These are phyloP conservation scores for Lucinisca nassula DNA, from an alignment of 2,888 invertebrate species.

Conservation along the genomic window DNA sequence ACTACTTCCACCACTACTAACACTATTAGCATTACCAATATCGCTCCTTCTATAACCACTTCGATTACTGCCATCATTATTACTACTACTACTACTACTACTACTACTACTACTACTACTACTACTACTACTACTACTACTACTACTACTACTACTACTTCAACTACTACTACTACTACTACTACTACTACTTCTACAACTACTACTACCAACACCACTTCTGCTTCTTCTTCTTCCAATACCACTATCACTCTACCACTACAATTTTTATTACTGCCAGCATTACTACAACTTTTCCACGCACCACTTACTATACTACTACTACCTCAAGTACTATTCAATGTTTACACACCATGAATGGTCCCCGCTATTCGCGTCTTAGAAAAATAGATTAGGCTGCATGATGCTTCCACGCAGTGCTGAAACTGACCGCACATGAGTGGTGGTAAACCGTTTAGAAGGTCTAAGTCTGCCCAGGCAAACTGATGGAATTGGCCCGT, in stretches of 20 bases:
- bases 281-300: neutral
- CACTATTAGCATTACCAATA: neutral
- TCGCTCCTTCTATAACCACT: neutral
- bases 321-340: no score
- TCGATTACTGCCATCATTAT: neutral
- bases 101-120: constrained; percentile 23
- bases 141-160: constrained; percentile 20
- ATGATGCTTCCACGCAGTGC: no score
- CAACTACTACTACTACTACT: constrained; percentile 9
- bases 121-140: constrained; percentile 19
- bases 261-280: neutral
- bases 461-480: no score
- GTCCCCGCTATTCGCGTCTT: no score
- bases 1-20: neutral
- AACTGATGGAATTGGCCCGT: no score
- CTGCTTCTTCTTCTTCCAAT: neutral
- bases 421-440: no score
- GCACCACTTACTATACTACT: neutral
- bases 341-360: no score
- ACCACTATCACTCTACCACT: neutral
- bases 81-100: constrained; percentile 21
- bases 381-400: no score
- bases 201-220: neutral
- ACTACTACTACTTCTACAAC: constrained; percentile 15
- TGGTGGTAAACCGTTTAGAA: no score